A percentile compares a stretch with the other conserved stretches of the same genome.
These are phyloP conservation scores for Drosophila algonquin DNA, from an alignment of 2,888 invertebrate genomes.

Conservation along the genomic window DNA sequence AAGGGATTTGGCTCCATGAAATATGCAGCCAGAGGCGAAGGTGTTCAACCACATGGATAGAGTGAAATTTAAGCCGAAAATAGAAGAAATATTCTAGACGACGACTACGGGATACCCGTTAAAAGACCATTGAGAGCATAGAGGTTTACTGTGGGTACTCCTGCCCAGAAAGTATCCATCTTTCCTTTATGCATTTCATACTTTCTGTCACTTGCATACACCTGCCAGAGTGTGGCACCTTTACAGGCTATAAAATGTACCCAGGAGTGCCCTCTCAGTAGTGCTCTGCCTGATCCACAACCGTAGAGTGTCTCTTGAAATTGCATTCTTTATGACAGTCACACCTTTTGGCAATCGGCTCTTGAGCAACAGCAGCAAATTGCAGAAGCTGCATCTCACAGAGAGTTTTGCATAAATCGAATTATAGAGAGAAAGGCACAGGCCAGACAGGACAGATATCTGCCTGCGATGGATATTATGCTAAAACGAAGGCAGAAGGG, in stretches of 20 bases:
- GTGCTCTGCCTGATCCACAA: too few relatives aligned
- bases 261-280: background rate
- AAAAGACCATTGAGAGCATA: too few relatives aligned
- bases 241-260: background rate
- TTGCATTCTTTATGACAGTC: constrained; percentile 37
- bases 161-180: background rate
- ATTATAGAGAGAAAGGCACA: constrained; percentile 45
- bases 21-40: background rate
- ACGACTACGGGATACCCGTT: too few relatives aligned
- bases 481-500: constrained; percentile 41
- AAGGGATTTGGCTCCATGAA: constrained; percentile 3
- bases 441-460: background rate
- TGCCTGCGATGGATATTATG: constrained; percentile 42
- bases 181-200: background rate
- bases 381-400: constrained; percentile 47
- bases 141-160: too few relatives aligned
- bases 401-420: constrained; percentile 63
- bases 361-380: constrained; percentile 40
- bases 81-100: background rate
- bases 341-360: constrained; percentile 49
- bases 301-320: constrained; percentile 16
- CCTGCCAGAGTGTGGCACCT: background rate
- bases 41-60: constrained; percentile 22
- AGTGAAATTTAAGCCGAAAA: background rate
- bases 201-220: background rate